Evolutionary conservation across 2,113 vertebrate genomes (phyloP), one percentile per base, ranked within the genome.

Genomic region (Hippocampus zosterae): DNA sequence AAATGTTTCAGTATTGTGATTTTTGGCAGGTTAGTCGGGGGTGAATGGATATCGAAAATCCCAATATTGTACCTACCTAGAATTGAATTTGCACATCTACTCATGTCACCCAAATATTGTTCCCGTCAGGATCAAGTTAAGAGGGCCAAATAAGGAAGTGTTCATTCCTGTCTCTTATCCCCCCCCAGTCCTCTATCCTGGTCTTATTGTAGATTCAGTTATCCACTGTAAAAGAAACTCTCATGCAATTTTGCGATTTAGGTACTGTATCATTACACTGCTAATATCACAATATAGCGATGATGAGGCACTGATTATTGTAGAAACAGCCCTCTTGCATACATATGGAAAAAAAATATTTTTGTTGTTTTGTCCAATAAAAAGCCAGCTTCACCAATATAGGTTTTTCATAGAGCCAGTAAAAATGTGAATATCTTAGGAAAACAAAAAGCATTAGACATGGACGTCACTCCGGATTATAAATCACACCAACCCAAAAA

Each of bases 141-240:
- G 41, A 2, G n/a, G 56, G 52, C 12, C 40, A 73, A 64, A 68
- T 23, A 57, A 7, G 23, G 15, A 68, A 21, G 10, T 57, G 48
- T 74, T 75, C 73, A 71, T 48, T 23, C 70, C 46, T 57, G 69
- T 72, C 66, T 60, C 21, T 40, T 68, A 66, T 71, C 83, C 79
- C 73, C 77, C 76, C 72, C 11, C 1, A 67, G 72, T 71, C 59
- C 29, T 56, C 55, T 42, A 27, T 44, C 64, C 8, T 59, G 25
- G 12, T 59, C 56, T 33, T 16, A 33, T 11, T 60, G 57, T 37
- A 9, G 15, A 60, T 60, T 60, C 57, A 60, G 10, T 60, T 60
- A 60, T 33, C 57, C 7, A 18, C 27, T 33, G 57, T 37, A 18
- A 60, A 1, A 57, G 11, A 57, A 27, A 57, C 23, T 9, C 19